phyloP scores from a whole-genome alignment of 2,888 invertebrate species.

The Lithodes maja region DNA sequence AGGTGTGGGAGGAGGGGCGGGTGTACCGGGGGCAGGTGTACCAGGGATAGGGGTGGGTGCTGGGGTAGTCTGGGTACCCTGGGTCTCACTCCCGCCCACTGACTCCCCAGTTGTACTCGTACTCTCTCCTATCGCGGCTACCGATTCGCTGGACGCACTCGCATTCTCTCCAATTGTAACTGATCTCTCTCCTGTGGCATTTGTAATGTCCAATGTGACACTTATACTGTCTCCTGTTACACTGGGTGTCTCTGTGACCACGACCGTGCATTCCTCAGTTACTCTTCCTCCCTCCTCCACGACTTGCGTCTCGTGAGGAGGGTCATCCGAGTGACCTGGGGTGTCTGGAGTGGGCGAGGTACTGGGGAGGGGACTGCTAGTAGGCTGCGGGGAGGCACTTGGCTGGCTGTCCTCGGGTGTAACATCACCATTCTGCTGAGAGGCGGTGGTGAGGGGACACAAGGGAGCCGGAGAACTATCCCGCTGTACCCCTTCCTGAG shows the following conservation, averaged over 20 bases:
- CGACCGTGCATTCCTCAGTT: neutral
- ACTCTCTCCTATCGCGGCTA: slow-evolving; percentile 2
- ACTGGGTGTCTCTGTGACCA: too few relatives aligned
- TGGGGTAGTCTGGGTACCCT: slow-evolving; percentile 56
- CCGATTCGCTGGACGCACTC: neutral
- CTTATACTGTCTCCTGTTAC: neutral
- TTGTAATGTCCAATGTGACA: too few relatives aligned
- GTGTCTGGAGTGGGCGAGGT: slow-evolving; percentile 18
- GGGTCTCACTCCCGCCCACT: slow-evolving; percentile 39
- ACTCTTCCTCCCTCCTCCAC: neutral
- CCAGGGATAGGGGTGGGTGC: slow-evolving; percentile 48
- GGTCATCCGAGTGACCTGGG: slow-evolving; percentile 13
- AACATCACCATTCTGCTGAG: slow-evolving; percentile 72
- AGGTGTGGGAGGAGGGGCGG: slow-evolving; percentile 28
- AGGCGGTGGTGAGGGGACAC: slow-evolving; percentile 62
- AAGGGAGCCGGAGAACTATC: slow-evolving; percentile 27
- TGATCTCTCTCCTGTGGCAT: neutral
- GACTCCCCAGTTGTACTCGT: neutral
- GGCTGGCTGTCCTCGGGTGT: slow-evolving; percentile 35
- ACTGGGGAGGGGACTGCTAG: slow-evolving; percentile 20
- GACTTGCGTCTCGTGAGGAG: slow-evolving; percentile 13
- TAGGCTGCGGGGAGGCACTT: slow-evolving; percentile 46
- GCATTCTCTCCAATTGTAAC: too few relatives aligned
- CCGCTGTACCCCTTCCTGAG: neutral
- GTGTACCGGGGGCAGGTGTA: slow-evolving; percentile 34